These are phyloP conservation scores for Strix aluco DNA, from an alignment of 2,113 vertebrate species.

Conservation along the genomic window DNA sequence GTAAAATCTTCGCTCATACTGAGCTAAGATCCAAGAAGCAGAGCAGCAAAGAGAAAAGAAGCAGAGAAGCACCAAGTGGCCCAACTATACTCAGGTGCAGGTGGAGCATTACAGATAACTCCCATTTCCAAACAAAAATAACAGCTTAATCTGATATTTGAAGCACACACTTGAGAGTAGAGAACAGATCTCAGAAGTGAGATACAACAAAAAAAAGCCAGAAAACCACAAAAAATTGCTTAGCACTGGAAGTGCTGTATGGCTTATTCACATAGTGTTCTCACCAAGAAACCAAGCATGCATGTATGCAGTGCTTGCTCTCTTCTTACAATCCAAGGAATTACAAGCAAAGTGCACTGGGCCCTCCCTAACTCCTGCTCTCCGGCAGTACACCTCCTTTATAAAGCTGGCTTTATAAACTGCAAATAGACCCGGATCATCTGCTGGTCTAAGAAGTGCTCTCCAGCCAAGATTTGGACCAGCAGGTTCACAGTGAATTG, in stretches of 20 bases:
- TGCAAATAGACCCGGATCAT: rapidly evolving
- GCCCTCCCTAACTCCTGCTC: background rate
- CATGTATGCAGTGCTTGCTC: rapidly evolving
- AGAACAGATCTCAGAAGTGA: background rate
- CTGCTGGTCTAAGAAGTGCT: background rate
- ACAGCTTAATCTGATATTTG: background rate
- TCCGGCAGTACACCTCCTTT: background rate
- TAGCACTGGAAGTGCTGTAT: rapidly evolving
- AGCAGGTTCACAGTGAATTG: background rate
- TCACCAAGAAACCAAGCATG: background rate
- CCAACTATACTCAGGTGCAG: no score
- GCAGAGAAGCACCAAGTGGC: background rate
- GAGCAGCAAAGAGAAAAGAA: background rate
- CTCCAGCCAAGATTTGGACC: background rate
- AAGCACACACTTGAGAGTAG: background rate
- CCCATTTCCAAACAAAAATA: background rate
- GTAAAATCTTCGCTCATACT: background rate
- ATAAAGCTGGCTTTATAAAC: rapidly evolving
- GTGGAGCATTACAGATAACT: background rate
- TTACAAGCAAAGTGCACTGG: rapidly evolving
- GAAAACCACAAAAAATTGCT: background rate
- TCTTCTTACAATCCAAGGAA: background rate
- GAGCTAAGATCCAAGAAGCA: background rate
- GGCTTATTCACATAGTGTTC: background rate
- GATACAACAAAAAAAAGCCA: no score